Evolutionary conservation across 2,888 invertebrate species (phyloP).

Genomic region (Tubulanus polymorphus): DNA sequence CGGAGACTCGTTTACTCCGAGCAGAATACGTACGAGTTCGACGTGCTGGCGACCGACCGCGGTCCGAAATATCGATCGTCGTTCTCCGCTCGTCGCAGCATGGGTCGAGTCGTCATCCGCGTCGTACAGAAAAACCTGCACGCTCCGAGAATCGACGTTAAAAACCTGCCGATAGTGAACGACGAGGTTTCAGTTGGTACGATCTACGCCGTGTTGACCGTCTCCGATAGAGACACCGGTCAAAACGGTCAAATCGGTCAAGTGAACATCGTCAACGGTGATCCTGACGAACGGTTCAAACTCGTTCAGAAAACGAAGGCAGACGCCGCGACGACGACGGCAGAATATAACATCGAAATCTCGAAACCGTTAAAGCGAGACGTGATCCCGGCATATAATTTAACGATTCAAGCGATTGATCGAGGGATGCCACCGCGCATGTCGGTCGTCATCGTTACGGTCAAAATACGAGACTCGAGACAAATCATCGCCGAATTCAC

Average conservation of each 20-base stretch:
- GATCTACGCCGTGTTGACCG: conserved; percentile 84
- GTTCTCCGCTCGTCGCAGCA: conserved; percentile 59
- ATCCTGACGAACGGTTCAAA: conserved; percentile 83
- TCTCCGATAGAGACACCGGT: conserved; percentile 78
- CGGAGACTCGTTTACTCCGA: conserved; percentile 69
- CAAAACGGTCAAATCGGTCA: conserved; percentile 72
- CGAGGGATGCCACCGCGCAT: conserved; percentile 60
- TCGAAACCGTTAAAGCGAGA: conserved; percentile 75
- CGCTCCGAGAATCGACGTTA: conserved; percentile 78
- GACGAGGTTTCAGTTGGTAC: conserved; percentile 71
- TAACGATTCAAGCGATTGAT: conserved; percentile 81
- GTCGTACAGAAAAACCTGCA: conserved; percentile 73
- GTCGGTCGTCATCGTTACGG: conserved; percentile 62
- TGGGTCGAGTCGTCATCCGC: conserved; percentile 64
- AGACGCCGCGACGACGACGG: conserved; percentile 54
- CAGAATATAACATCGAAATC: conserved; percentile 68
- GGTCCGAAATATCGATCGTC: conserved; percentile 57
- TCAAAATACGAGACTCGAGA: conserved; percentile 74
- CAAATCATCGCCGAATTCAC: conserved; percentile 74
- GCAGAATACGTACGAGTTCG: conserved; percentile 67
- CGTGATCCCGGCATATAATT: conserved; percentile 73
- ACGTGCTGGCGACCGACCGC: conserved; percentile 81
- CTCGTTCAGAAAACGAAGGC: conserved; percentile 53
- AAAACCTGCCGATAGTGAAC: conserved; percentile 69
- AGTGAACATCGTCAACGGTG: conserved; percentile 73